These are phyloP conservation scores for Zalophus californianus DNA, from an alignment of 2,797 vertebrate species.

Conservation along the genomic window DNA sequence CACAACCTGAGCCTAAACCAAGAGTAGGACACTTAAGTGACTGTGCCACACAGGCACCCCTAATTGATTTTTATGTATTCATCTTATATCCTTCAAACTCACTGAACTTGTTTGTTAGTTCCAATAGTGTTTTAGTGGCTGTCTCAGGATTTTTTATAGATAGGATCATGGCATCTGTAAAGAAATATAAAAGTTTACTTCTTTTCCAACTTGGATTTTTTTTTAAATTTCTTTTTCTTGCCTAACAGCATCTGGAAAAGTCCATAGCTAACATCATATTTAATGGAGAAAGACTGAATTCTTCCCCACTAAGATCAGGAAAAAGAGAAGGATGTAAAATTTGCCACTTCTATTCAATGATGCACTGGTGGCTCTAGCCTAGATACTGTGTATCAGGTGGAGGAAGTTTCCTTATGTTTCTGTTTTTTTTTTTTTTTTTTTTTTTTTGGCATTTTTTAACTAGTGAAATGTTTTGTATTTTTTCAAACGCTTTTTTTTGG, in stretches of 20 bases:
- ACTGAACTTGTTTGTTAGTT: background rate
- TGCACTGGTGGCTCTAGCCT: background rate
- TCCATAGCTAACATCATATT: no score
- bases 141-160: background rate
- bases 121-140: background rate
- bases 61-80: background rate
- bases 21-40: background rate
- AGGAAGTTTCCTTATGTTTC: background rate
- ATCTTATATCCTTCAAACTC: background rate
- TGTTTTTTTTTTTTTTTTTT: background rate
- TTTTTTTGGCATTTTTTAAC: background rate
- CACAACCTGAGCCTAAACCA: background rate
- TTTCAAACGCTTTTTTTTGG: background rate
- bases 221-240: background rate
- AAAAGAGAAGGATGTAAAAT: no score
- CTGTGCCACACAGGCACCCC: background rate
- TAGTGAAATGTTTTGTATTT: background rate
- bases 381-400: background rate
- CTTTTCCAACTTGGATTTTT: background rate
- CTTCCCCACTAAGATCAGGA: no score
- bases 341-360: no score
- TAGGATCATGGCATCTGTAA: background rate
- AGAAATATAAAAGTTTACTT: background rate
- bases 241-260: no score
- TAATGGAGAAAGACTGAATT: no score